Percentiles rank a stretch among this genome's conserved stretches.
These are phyloP conservation scores for Drosophila takahashii DNA, from an alignment of 1,140 invertebrate species.

Conservation along the genomic window DNA sequence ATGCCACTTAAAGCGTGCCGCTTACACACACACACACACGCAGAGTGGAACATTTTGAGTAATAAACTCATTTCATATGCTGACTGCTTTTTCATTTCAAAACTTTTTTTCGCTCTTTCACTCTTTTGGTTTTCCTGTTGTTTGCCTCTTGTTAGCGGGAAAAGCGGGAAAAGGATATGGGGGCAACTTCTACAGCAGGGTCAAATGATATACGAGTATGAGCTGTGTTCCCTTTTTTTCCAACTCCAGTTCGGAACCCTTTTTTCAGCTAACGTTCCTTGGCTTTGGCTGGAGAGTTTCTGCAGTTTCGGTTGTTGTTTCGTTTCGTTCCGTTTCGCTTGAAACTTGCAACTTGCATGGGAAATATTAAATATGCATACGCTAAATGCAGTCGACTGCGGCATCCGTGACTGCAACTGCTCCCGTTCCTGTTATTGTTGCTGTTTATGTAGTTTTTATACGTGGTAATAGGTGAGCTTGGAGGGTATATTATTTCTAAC, in stretches of 20 bases:
- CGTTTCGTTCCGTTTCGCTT: conserved; percentile 3
- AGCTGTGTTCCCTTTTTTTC: conserved; percentile 31
- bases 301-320: conserved; percentile 40
- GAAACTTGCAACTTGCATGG: conserved; percentile 38
- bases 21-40: conserved; percentile 32
- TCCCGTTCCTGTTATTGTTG: conserved; percentile 13
- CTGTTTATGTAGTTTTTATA: conserved; percentile 13
- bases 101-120: conserved; percentile 56
- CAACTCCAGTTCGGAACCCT: conserved; percentile 20
- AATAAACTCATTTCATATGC: conserved; percentile 84
- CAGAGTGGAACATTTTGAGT: conserved; percentile 66
- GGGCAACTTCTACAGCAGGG: conserved; percentile 34
- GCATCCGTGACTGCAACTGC: conserved; percentile 30
- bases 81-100: conserved; percentile 83
- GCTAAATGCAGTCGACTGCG: conserved; percentile 55
- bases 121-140: conserved; percentile 45
- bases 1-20: conserved; percentile 73
- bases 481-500: background rate
- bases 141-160: conserved; percentile 72
- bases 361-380: conserved; percentile 74
- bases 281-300: conserved; percentile 34
- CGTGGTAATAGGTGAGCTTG: background rate
- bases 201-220: conserved; percentile 76
- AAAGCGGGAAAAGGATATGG: conserved; percentile 13
- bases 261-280: conserved; percentile 26